These are phyloP conservation scores for Leptoclinus maculatus DNA, from an alignment of 2,797 vertebrate species.

Conservation along the genomic window DNA sequence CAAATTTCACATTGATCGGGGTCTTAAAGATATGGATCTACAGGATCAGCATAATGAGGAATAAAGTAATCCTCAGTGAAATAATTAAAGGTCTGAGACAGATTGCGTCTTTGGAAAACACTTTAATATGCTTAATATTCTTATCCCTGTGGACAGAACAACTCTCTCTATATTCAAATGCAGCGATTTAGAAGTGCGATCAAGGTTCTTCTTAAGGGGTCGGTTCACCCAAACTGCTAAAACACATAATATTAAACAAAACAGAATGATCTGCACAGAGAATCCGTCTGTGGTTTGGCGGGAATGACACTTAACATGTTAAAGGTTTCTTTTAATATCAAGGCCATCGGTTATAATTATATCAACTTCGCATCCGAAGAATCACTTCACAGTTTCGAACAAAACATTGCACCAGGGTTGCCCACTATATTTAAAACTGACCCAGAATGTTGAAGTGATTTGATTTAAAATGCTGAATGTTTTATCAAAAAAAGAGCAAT, in stretches of 20 bases:
- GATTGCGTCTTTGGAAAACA: slow-evolving; percentile 20
- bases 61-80: slow-evolving; percentile 7
- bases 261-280: neutral
- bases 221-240: neutral
- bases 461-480: neutral
- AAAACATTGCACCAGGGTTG: neutral
- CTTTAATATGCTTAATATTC: neutral
- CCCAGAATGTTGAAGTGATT: neutral
- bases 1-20: neutral
- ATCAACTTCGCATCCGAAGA: neutral
- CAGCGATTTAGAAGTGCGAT: neutral
- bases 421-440: neutral
- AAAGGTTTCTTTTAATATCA: too few species aligned
- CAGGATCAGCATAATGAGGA: slow-evolving; percentile 15
- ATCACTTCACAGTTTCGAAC: neutral
- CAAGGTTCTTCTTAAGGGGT: neutral
- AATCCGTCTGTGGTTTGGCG: neutral
- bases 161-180: slow-evolving; percentile 3
- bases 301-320: neutral
- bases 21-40: slow-evolving; percentile 16
- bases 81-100: slow-evolving; percentile 10
- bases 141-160: slow-evolving; percentile 3
- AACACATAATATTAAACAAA: neutral
- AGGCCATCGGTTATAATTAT: neutral
- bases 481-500: neutral